Conservation (phyloP, 2,797 vertebrate genomes). For the Apodemus agrarius region DNA sequence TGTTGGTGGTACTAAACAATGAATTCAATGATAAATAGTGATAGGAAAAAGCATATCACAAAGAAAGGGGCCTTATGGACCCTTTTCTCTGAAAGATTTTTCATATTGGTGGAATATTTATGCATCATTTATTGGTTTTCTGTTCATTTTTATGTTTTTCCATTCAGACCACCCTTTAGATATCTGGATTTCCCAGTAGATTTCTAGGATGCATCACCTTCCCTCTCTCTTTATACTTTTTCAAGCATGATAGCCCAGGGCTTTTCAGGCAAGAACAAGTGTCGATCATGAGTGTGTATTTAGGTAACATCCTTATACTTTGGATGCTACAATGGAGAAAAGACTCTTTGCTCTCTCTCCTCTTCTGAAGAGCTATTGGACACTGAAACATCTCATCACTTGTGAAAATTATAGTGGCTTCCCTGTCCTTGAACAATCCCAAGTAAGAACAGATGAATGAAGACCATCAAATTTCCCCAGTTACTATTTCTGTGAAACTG, state of each 20-base stretch:
- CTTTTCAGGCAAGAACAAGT: not conserved
- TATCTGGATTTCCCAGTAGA: not conserved
- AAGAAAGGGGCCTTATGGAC: not conserved
- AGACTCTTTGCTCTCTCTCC: not conserved
- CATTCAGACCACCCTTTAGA: not conserved
- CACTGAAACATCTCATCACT: not conserved
- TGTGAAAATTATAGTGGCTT: not conserved
- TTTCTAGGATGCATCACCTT: not conserved
- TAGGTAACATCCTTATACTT: not conserved
- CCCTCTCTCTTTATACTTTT: not conserved
- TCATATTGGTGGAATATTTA: not conserved
- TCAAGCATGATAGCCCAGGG: not conserved
- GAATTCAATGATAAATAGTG: not conserved
- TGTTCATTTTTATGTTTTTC: not conserved
- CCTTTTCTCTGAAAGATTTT: not conserved
- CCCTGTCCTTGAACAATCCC: not conserved
- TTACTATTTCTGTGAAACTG: not conserved
- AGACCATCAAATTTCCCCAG: not conserved
- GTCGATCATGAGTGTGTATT: not conserved
- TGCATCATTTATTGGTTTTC: not conserved
- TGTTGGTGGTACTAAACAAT: not conserved
- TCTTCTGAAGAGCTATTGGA: not conserved
- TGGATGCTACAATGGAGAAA: not conserved
- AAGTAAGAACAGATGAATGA: not conserved
- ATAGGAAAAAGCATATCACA: fast-evolving